Evolutionary conservation across 2,888 invertebrate genomes (phyloP).

Genomic region (Cephus pulcher): DNA sequence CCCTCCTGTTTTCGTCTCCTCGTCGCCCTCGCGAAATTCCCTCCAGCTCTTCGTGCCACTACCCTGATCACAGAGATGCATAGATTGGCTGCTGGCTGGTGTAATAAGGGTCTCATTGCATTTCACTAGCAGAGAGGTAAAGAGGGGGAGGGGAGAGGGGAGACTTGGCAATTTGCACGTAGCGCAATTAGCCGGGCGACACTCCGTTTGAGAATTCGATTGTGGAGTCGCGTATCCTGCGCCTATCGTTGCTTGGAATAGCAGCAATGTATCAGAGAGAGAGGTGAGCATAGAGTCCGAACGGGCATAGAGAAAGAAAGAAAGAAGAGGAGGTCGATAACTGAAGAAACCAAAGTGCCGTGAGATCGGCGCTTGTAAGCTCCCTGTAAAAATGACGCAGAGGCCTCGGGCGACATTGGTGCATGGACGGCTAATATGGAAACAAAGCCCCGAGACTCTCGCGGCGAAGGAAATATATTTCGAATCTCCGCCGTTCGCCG

Average conservation of each 20-base stretch:
- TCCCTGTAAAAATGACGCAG: neutral
- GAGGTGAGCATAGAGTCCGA: neutral
- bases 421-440: neutral
- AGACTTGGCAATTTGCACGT: neutral
- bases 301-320: no score
- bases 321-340: neutral
- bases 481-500: neutral
- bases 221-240: neutral
- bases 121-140: constrained; percentile 15
- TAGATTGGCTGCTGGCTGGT: neutral
- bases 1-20: neutral
- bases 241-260: neutral
- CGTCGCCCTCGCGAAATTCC: neutral
- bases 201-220: constrained; percentile 1
- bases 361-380: neutral
- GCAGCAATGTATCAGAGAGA: neutral
- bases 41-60: neutral
- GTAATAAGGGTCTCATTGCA: constrained; percentile 3
- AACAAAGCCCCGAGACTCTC: neutral
- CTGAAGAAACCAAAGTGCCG: constrained; percentile 21
- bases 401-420: neutral
- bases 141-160: neutral
- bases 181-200: neutral
- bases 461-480: neutral
- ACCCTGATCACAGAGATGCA: constrained; percentile 17